Base-by-base conservation (phyloP, 2,888 invertebrate genomes). In the Scaptomyza polygonia region DNA sequence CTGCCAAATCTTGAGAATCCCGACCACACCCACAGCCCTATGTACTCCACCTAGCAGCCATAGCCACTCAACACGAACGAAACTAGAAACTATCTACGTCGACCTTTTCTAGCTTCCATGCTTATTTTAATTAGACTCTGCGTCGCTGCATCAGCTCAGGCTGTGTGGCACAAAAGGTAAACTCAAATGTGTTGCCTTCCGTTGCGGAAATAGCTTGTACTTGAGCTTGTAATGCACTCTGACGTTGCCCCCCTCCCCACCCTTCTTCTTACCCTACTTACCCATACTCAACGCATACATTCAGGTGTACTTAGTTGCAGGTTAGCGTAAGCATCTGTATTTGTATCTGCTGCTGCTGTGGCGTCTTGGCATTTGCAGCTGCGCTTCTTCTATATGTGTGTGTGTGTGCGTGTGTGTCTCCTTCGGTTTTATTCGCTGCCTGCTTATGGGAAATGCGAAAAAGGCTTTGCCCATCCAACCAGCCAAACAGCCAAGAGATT, bases 151-250 rank as follows among this genome's bases (percentile, higher is more conserved):
- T 61, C 56, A 34, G 14, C 48, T 55, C 8, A 3, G 32, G 44
- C 51, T 61, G 34, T 61, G 34, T 55, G 63, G 67, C 67, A 77
- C 68, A 77, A 80, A 83, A 80, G 72, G 49, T 67, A 71, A 67
- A 54, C 61, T 69, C 74, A 67, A 68, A 77, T 84, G 72, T 65
- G 80, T 68, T 80, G 67, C 86, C 70, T 77, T 80, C 81, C 81
- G 84, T 64, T 75, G 81, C 84, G 82, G 82, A 82, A 82, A 82
- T 86, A 86, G 82, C 84, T 84, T 75, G 81, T 86, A 71, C 84
- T 82, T 72, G 75, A 86, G 81, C 76, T 67, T 63, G 71, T 76
- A 76, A 74, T 76, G 66, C 76, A 75, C 65, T 56, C 56, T 56
- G 40, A 43, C 57, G 62, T 45, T n/a, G 6, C 40, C 7, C n/a